These are phyloP conservation scores for Drosophila suzukii DNA, from an alignment of 1,140 invertebrate genomes.

Conservation along the genomic window DNA sequence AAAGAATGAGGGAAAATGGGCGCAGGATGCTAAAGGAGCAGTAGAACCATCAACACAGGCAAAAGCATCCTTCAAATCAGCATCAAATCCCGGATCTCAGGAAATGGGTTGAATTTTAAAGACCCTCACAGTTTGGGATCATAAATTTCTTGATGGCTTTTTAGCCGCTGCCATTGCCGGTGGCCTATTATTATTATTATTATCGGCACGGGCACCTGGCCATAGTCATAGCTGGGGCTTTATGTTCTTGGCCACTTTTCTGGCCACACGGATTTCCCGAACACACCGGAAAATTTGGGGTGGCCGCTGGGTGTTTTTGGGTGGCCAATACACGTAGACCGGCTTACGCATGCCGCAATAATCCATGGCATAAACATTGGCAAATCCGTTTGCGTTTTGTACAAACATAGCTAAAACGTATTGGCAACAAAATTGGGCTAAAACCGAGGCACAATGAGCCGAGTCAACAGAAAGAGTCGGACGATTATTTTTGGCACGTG, in stretches of 20 bases:
- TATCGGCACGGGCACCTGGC: conserved; percentile 57
- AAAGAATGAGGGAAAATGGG: neutral
- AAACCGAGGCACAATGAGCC: conserved; percentile 69
- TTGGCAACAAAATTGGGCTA: conserved; percentile 73
- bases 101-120: conserved; percentile 45
- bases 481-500: conserved; percentile 83
- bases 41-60: neutral
- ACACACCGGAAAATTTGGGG: conserved; percentile 16
- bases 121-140: conserved; percentile 19
- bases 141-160: conserved; percentile 62
- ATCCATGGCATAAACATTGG: conserved; percentile 81
- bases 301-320: neutral
- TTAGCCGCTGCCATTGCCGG: conserved; percentile 33
- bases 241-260: conserved; percentile 61
- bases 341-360: conserved; percentile 81
- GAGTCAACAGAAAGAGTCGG: conserved; percentile 73
- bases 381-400: conserved; percentile 83
- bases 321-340: conserved; percentile 45
- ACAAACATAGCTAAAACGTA: conserved; percentile 82
- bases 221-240: conserved; percentile 43
- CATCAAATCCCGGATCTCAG: conserved; percentile 32
- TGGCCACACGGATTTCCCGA: conserved; percentile 56
- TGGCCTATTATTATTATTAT: conserved; percentile 62
- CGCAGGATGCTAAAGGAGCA: neutral
- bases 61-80: conserved; percentile 32